Conservation (phyloP, 2,113 vertebrate genomes). For the Lophura nycthemera region DNA sequence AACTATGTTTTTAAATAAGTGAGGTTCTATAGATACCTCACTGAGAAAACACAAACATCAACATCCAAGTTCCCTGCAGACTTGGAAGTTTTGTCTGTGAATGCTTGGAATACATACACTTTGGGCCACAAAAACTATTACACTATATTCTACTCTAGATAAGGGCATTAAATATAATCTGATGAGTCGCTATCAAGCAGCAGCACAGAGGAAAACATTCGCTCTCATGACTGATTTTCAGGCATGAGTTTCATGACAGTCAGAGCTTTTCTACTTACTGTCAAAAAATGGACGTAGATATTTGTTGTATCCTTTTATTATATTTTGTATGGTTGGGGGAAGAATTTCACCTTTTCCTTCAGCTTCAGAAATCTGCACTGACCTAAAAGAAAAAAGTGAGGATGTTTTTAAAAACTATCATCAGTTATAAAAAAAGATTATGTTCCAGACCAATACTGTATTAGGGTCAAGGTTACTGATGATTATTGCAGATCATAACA, state of each 20-base stretch:
- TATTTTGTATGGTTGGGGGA: slow-evolving; percentile 89
- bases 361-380: slow-evolving; percentile 36
- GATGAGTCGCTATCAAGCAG: background rate
- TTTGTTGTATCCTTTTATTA: slow-evolving; percentile 95
- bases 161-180: background rate
- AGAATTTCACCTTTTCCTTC: slow-evolving; percentile 87
- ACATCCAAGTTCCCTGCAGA: background rate
- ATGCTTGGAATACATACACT: background rate
- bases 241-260: background rate
- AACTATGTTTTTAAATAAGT: background rate
- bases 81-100: background rate
- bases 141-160: background rate
- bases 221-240: background rate
- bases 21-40: background rate
- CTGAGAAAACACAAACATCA: background rate
- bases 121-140: slow-evolving; percentile 13
- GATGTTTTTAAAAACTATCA: background rate
- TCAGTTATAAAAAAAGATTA: background rate
- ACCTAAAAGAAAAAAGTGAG: slow-evolving; percentile 13
- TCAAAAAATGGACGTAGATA: slow-evolving; percentile 93
- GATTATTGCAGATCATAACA: background rate
- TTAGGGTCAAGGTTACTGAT: background rate
- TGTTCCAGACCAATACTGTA: background rate
- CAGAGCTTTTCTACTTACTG: slow-evolving; percentile 77
- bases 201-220: background rate